Evolutionary conservation across 2,797 vertebrate species (phyloP).

Genomic region (Pipistrellus pygmaeus): DNA sequence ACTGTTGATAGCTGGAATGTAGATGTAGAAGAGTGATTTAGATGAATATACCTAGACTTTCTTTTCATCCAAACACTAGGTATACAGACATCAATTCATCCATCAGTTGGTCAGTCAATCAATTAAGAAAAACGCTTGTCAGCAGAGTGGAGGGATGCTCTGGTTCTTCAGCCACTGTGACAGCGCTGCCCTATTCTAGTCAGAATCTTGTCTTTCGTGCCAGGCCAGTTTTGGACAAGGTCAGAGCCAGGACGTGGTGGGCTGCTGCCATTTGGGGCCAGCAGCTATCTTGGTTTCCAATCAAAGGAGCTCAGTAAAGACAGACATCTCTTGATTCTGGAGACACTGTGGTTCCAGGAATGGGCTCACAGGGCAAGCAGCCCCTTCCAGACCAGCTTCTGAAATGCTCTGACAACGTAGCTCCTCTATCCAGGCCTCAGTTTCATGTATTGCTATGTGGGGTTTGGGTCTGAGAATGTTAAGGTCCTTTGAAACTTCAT

Average conservation of each 20-base stretch:
- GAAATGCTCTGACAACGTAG: background rate
- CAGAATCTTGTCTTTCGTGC: background rate
- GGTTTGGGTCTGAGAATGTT: background rate
- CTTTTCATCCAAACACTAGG: background rate
- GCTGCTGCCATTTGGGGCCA: background rate
- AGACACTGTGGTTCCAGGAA: too few relatives aligned
- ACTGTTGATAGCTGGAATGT: background rate
- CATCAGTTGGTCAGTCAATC: background rate
- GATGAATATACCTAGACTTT: background rate
- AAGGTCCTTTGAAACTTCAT: conserved; percentile 31
- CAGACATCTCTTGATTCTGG: background rate
- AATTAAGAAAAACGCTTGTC: background rate
- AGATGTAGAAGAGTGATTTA: background rate
- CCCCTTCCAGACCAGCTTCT: background rate
- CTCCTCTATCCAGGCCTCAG: background rate
- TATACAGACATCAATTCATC: background rate
- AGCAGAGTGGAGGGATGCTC: background rate
- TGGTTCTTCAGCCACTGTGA: background rate
- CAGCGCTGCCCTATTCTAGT: background rate
- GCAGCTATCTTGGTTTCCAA: background rate
- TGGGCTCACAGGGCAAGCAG: background rate
- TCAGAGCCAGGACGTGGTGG: background rate
- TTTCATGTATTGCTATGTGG: background rate
- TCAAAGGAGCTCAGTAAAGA: background rate
- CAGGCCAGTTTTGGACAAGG: background rate